Evolutionary conservation across 1,140 invertebrate species (phyloP), one percentile per base, ranked within the genome.

Genomic region (Potamilus streckersoni): DNA sequence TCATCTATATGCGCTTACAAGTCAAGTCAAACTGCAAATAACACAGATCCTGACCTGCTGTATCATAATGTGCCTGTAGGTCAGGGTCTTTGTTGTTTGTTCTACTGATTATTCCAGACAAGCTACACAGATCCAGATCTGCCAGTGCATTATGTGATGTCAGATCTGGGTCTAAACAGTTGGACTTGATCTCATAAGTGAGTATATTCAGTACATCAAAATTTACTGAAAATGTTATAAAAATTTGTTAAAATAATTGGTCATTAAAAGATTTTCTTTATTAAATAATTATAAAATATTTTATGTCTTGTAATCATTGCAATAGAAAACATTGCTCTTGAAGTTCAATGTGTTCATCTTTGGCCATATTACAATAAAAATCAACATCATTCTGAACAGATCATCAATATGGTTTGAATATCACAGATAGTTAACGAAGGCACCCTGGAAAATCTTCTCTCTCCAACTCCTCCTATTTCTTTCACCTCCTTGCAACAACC

Each of bases 351-450:
- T 31, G 60, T 56, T 69, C 56, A n/a, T 23, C 58, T 14, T n/a
- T 69, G 60, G 60, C 56, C 31, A 69, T 59, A 69, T 59, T 59
- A 23, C 56, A 59, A 69, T 69, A 11, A 20, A 20, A 19, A 59
- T 58, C 23, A 69, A 69, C 68, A 69, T 23, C 68, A 27, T 31
- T 69, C 56, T 59, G 60, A 56, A 69, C 68, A 69, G 38, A 31
- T 60, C 68, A 59, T 59, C 60, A 20, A 59, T 23, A 71, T 23
- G 20, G 49, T 72, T 72, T 77, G 70, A 63, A 77, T 66, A 68
- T 69, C 66, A 63, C 65, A 67, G 31, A 56, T 68, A 59, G 27
- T 20, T 23, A 55, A 55, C n/a, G 67, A 38, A 38, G 38, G 38
- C 38, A 38, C 38, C 38, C 38, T 38, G 38, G 38, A 38, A 38